Evolutionary conservation across 35 echinoderm and acorn worm species (phyloP), one percentile per base, ranked within the genome.

Genomic region (Hemicentrotus pulcherrimus): DNA sequence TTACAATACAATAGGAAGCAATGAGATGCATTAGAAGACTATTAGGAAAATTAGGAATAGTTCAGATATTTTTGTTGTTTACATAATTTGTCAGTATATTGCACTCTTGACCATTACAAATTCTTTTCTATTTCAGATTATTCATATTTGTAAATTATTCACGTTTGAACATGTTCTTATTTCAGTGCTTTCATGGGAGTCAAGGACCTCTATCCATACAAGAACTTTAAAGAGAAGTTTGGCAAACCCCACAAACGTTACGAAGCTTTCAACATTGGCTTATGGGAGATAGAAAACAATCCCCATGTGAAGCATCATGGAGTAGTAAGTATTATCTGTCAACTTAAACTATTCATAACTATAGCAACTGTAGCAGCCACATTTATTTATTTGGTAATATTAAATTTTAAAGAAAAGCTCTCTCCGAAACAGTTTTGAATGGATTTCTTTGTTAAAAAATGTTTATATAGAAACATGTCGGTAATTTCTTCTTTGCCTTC

Each of bases 221-320:
- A 96, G 65, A 70, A 99, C 47, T 96, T 85, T 92, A 99, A 99
- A 52, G 94, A 96, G 65, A 97, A 97, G 71, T 99, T 95, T 95
- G 98, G 96, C 32, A 97, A 99, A 91, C 61, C 96, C 3, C 96
- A 99, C 93, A 99, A 97, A 47, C 88, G 95, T 11, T 97, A 97
- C 85, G 94, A 95, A 95, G 96, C 96, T 2, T 99, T 99, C 91
- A 99, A 99, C 96, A 86, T 96, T 2, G 98, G 98, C 14, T 92
- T 99, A 31, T 96, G 95, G 88, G 98, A 99, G 61, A 99, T 99
- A 61, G 97, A 96, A 94, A 96, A 97, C 87, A 97, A 97, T 46
- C 97, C 98, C 31, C 61, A 95, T 86, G 97, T 97, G 35, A 97
- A 86, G n/a, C 96, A 95, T 32, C 61, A 96, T 31, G 96, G 94